These are phyloP conservation scores for Sepiola atlantica DNA, from an alignment of 2,888 invertebrate species.

Conservation along the genomic window DNA sequence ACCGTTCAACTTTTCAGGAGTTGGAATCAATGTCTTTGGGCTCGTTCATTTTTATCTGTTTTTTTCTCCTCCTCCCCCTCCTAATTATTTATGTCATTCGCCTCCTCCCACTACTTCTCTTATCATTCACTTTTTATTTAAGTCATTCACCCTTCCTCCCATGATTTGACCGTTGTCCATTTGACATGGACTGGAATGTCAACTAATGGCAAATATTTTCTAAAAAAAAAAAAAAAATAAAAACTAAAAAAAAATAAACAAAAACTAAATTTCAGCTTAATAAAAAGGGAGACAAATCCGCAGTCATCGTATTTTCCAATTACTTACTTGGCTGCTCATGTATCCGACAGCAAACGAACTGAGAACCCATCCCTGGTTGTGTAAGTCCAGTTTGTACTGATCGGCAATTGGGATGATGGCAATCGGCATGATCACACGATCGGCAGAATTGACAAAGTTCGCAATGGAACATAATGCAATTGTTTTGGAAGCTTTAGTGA, in stretches of 20 bases:
- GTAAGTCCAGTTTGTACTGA: constrained; percentile 82
- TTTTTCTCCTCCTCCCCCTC: too few species aligned
- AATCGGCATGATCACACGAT: constrained; percentile 86
- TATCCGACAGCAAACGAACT: constrained; percentile 86
- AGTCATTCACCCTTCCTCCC: too few species aligned
- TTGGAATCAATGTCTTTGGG: too few species aligned
- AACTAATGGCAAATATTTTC: too few species aligned
- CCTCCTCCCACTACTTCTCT: too few species aligned
- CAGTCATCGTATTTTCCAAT: neutral
- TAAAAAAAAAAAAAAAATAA: neutral
- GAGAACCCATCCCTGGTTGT: constrained; percentile 84
- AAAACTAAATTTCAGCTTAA: neutral
- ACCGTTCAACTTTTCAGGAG: too few species aligned
- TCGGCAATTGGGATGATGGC: constrained; percentile 85
- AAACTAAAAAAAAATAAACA: neutral
- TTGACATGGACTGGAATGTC: too few species aligned
- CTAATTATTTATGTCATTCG: too few species aligned
- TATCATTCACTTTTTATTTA: too few species aligned
- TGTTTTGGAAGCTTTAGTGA: constrained; percentile 71
- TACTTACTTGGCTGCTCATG: constrained; percentile 82
- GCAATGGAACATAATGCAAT: constrained; percentile 83
- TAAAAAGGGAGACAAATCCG: neutral
- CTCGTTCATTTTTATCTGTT: too few species aligned
- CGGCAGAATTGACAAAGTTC: constrained; percentile 86
- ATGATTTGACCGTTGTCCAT: too few species aligned